phyloP scores from a whole-genome alignment of 2,888 invertebrate genomes.

The Tortricodes alternella region DNA sequence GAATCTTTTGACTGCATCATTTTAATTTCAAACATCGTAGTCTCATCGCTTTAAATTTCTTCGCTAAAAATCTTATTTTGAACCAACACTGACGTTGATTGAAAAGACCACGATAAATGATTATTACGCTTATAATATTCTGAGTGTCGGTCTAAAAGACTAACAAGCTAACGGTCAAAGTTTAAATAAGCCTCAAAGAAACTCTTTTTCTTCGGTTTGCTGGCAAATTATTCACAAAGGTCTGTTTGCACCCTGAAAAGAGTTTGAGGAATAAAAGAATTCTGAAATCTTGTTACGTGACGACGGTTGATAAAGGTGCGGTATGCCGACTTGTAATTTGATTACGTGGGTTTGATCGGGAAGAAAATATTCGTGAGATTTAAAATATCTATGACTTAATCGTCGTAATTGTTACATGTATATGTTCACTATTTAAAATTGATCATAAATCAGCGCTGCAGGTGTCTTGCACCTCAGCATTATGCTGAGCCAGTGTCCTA shows the following conservation, averaged over 20 bases:
- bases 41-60: no score
- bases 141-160: background rate
- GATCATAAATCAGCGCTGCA: no score
- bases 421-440: no score
- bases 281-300: background rate
- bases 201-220: background rate
- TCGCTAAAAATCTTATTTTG: no score
- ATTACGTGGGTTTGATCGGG: background rate
- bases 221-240: slow-evolving; percentile 10
- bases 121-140: slow-evolving; percentile 5
- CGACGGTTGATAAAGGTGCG: background rate
- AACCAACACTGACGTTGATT: no score
- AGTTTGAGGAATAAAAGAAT: slow-evolving; percentile 4
- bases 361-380: background rate
- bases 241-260: slow-evolving; percentile 12
- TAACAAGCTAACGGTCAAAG: slow-evolving; percentile 2
- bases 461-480: no score
- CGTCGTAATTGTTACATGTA: no score
- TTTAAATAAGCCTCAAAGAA: slow-evolving; percentile 7
- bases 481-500: no score
- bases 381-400: background rate
- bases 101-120: slow-evolving; percentile 1
- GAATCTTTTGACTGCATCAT: no score
- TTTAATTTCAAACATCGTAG: no score
- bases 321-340: background rate